phyloP scores from a whole-genome alignment of 2,888 invertebrate species.

The Troilus luridus region DNA sequence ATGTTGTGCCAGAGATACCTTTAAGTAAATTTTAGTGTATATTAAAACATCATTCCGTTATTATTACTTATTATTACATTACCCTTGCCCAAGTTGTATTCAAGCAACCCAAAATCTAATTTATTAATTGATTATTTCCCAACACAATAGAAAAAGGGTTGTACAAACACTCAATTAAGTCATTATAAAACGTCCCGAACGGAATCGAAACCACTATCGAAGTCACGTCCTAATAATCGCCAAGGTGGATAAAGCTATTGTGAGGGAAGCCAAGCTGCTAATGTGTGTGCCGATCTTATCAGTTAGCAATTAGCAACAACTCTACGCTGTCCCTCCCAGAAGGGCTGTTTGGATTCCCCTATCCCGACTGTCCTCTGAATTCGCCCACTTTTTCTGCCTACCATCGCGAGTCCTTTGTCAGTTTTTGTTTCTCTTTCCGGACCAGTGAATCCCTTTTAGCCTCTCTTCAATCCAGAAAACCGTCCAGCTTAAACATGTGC shows the following conservation, averaged over 20 bases:
- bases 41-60: too few species aligned
- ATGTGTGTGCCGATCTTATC: conserved; percentile 47
- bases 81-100: not conserved
- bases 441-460: conserved; percentile 3
- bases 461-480: not conserved
- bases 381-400: conserved; percentile 26
- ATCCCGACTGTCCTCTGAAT: not conserved
- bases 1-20: too few species aligned
- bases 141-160: not conserved
- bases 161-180: not conserved
- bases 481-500: not conserved
- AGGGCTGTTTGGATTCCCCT: conserved; percentile 26
- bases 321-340: not conserved
- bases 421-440: conserved; percentile 35
- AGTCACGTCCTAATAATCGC: conserved; percentile 32
- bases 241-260: not conserved
- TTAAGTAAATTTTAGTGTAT: too few species aligned
- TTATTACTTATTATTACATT: too few species aligned
- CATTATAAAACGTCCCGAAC: not conserved
- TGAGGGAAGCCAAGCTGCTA: conserved; percentile 8
- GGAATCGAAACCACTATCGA: not conserved
- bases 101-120: not conserved
- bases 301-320: conserved; percentile 42
- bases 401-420: not conserved
- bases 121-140: not conserved